Conservation (phyloP, 2,113 vertebrate genomes). For the Camelus bactrianus region DNA sequence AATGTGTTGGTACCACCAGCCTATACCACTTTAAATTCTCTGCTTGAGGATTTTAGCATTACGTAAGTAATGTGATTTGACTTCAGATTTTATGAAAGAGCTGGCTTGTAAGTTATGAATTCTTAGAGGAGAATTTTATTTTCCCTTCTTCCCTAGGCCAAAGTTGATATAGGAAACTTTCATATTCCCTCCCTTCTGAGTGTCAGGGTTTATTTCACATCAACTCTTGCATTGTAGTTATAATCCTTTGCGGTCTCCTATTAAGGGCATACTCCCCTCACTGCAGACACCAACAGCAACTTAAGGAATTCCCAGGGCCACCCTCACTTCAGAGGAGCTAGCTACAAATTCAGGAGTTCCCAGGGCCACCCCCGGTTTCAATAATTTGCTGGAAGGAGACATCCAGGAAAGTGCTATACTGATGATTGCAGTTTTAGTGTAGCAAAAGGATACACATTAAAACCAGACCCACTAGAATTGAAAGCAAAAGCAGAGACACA, state of each 20-base stretch:
- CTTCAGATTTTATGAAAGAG: not conserved
- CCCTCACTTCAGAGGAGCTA: not conserved
- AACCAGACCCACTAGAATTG: not conserved
- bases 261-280: not conserved
- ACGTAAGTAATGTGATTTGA: not conserved
- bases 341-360: not conserved
- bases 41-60: not conserved
- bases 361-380: not conserved
- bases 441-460: not conserved
- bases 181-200: not conserved
- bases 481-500: not conserved
- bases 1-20: not conserved
- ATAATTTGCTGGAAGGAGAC: not conserved
- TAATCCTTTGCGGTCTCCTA: not conserved
- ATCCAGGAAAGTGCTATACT: not conserved
- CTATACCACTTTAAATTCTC: not conserved
- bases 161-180: not conserved
- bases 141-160: not conserved
- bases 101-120: not conserved
- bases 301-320: not conserved
- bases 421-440: not conserved
- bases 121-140: constrained; percentile 10
- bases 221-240: not conserved
- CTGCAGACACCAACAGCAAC: not conserved
- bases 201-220: not conserved